Conservation (phyloP, 2,797 vertebrate genomes). For the Denticeps clupeoides region DNA sequence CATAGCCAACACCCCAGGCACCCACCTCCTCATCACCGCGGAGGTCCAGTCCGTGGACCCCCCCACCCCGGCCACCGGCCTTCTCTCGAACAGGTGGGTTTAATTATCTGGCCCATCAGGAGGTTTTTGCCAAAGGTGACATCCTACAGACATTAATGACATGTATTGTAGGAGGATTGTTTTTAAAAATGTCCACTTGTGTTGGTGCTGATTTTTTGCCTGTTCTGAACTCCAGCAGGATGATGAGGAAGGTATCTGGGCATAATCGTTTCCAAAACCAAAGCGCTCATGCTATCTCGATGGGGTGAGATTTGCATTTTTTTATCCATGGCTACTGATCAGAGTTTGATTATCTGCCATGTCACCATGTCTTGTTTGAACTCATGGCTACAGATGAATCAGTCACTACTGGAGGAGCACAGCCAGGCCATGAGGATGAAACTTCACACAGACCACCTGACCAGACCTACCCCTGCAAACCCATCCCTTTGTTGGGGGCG, state of each 20-base stretch:
- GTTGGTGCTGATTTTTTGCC: conserved; percentile 47
- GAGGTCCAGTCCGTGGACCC: conserved; percentile 56
- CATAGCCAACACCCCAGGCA: conserved; percentile 55
- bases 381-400: conserved; percentile 73
- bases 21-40: conserved; percentile 58
- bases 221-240: conserved; percentile 66
- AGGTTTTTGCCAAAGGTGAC: too few relatives aligned
- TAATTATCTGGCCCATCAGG: too few relatives aligned
- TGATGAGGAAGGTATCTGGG: conserved; percentile 99
- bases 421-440: conserved; percentile 82
- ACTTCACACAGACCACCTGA: conserved; percentile 82
- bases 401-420: conserved; percentile 87
- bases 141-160: too few relatives aligned
- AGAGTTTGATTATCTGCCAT: not conserved
- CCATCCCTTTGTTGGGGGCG: conserved; percentile 43
- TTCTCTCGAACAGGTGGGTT: conserved; percentile 79
- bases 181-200: conserved; percentile 29
- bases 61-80: conserved; percentile 77
- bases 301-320: conserved; percentile 77
- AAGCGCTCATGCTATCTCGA: conserved; percentile 86
- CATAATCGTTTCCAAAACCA: conserved; percentile 83
- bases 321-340: too few relatives aligned
- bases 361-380: too few relatives aligned
- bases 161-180: too few relatives aligned
- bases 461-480: conserved; percentile 70